Conservation (phyloP, 1,140 invertebrate species). For the Macrobrachium rosenbergii region DNA sequence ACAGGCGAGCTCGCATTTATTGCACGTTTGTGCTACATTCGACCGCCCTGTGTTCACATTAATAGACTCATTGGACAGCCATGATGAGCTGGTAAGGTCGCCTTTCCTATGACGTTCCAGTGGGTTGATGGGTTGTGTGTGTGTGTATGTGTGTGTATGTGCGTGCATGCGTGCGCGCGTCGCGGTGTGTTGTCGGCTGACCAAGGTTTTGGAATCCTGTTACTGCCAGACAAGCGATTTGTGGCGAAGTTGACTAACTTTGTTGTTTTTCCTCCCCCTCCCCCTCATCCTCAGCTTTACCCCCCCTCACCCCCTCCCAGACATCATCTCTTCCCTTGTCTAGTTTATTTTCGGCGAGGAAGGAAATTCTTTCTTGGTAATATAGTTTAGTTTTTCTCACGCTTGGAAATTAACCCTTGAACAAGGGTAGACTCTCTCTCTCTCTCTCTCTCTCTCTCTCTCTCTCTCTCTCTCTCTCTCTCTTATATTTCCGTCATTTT, state of each 20-base stretch:
- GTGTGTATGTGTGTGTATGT: constrained; percentile 16
- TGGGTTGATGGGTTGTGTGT: background rate
- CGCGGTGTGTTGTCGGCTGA: background rate
- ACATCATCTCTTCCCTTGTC: background rate
- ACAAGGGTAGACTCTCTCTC: constrained; percentile 3
- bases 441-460: constrained; percentile 9
- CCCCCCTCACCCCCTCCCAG: background rate
- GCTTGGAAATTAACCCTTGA: too few species aligned
- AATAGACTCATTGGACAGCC: too few species aligned
- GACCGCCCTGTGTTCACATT: too few species aligned
- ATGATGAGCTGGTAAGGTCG: too few species aligned
- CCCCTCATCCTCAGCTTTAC: background rate
- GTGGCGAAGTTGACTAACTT: background rate
- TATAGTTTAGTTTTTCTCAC: too few species aligned
- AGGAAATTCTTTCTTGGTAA: too few species aligned
- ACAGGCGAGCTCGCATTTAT: too few species aligned
- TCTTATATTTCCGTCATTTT: background rate
- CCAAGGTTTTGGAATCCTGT: background rate
- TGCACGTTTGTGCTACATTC: too few species aligned
- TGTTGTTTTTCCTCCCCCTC: background rate
- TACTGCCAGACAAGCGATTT: background rate
- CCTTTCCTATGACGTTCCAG: too few species aligned
- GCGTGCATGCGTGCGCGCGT: background rate
- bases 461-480: constrained; percentile 18
- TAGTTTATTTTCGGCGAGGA: background rate